phyloP scores from a whole-genome alignment of 2,113 vertebrate genomes.

The Nothoprocta pentlandii region DNA sequence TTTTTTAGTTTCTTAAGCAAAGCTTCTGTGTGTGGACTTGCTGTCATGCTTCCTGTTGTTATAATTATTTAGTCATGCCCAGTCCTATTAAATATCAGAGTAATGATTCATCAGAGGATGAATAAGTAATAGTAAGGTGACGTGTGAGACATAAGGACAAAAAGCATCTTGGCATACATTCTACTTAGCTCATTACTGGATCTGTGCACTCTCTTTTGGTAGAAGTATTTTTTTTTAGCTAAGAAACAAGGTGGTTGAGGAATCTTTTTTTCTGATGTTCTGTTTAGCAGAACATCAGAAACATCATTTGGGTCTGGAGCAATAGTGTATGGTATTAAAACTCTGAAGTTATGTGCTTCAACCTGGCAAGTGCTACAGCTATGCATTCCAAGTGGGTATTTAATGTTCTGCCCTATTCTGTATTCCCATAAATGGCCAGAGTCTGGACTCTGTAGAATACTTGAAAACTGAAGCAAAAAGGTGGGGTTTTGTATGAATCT shows the following conservation, averaged over 20 bases:
- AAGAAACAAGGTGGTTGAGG: not conserved
- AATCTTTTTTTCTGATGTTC: not conserved
- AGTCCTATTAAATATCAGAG: not conserved
- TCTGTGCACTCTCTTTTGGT: not conserved
- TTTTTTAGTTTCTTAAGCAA: not conserved
- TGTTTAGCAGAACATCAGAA: not conserved
- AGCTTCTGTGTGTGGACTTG: not conserved
- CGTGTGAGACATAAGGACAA: not conserved
- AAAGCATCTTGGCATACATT: not conserved
- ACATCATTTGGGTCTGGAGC: not conserved
- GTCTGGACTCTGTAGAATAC: not conserved
- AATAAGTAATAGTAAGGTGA: not conserved
- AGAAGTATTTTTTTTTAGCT: not conserved
- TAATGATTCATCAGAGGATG: constrained; percentile 37
- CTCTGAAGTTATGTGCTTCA: not conserved
- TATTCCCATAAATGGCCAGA: constrained; percentile 43
- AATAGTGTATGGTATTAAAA: not conserved
- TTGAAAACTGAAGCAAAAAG: not conserved
- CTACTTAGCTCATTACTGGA: not conserved
- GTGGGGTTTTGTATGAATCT: not conserved
- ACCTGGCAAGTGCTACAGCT: not conserved
- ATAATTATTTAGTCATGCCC: not conserved
- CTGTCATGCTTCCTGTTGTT: not conserved
- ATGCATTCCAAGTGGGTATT: not conserved
- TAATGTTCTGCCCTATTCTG: not conserved